A percentile compares a stretch with the other conserved stretches of the same genome.
Conservation (phyloP, 2,797 vertebrate species). For the Glossophaga mutica region DNA sequence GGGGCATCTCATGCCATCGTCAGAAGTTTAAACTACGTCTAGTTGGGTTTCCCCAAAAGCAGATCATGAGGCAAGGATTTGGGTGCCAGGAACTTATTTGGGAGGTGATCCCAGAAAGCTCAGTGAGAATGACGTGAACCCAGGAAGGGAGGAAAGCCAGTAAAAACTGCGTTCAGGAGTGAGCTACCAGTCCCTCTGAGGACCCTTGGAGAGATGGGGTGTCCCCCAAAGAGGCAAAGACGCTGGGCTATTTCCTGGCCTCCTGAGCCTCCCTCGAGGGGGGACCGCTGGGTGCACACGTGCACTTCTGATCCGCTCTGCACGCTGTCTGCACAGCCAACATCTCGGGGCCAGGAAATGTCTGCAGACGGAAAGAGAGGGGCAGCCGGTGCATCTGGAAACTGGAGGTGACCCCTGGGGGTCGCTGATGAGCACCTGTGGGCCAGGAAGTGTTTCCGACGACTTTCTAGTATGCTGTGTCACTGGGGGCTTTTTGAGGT, state of each 20-base stretch:
- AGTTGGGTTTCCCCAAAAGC: conserved; percentile 10
- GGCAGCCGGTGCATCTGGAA: background rate
- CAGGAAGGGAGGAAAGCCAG: background rate
- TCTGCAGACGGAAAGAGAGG: background rate
- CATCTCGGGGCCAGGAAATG: background rate
- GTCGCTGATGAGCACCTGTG: fast-evolving
- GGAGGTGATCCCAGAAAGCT: background rate
- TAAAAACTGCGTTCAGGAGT: background rate
- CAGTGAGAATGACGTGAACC: background rate
- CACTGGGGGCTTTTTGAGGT: background rate
- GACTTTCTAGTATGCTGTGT: background rate
- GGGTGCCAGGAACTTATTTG: background rate
- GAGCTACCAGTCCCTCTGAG: background rate
- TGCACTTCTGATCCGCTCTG: background rate
- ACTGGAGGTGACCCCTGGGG: background rate
- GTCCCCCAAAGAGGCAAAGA: background rate
- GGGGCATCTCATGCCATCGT: background rate
- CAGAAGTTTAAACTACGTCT: background rate
- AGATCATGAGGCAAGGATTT: background rate
- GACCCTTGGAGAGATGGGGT: background rate
- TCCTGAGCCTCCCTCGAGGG: background rate
- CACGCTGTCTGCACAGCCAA: background rate
- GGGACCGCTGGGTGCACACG: too few relatives aligned
- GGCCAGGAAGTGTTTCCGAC: background rate
- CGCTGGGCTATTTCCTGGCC: background rate